phyloP scores from a whole-genome alignment of 2,797 vertebrate genomes.

The Avahi laniger region DNA sequence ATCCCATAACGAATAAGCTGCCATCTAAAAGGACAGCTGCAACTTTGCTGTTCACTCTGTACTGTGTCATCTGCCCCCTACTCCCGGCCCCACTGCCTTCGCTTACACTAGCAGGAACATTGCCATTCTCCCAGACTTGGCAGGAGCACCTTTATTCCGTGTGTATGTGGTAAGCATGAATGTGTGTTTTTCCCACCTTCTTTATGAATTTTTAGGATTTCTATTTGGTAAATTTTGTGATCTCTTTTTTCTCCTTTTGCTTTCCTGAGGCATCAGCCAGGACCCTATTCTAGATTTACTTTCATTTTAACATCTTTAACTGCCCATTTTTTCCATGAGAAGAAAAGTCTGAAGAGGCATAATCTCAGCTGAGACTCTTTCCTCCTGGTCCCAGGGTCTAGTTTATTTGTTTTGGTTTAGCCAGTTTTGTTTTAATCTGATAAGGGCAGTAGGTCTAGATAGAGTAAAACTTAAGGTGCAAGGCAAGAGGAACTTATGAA shows the following conservation, averaged over 20 bases:
- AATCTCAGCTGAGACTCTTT: neutral
- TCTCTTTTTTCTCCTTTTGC: neutral
- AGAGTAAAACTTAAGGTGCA: neutral
- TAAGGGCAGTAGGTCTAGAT: neutral
- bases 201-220: neutral
- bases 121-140: neutral
- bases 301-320: constrained; percentile 38
- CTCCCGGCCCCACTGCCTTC: fast-evolving
- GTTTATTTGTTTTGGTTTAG: neutral
- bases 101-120: neutral
- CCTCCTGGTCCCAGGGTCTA: neutral
- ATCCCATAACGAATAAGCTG: neutral
- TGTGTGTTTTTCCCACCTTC: neutral
- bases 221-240: neutral
- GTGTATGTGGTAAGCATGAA: neutral
- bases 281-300: neutral
- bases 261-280: neutral
- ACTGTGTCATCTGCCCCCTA: neutral
- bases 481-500: neutral
- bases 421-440: neutral
- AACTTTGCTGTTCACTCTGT: neutral
- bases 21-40: neutral
- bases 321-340: neutral
- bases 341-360: neutral
- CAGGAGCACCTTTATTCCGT: neutral